Evolutionary conservation across 2,113 vertebrate species (phyloP), one percentile per base, ranked within the genome.

Genomic region (Heliornis fulica): DNA sequence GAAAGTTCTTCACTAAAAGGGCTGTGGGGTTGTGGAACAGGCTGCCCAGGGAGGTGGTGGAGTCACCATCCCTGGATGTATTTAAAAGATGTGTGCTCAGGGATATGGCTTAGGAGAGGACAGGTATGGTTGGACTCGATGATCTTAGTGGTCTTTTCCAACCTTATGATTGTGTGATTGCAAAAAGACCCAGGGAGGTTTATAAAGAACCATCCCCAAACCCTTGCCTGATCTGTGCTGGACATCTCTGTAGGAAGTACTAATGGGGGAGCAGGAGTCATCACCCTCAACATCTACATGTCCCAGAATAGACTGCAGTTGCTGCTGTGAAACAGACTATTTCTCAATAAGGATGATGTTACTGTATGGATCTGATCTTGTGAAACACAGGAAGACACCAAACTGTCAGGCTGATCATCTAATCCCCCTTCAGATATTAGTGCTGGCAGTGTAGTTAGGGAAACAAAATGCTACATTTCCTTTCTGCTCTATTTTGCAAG

Each of bases 221-320:
- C n/a, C 15, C 34, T n/a, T 23, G 7, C 4, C 14, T 29, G 26
- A n/a, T 43, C 74, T 54, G 5, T 56, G 48, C 40, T 60, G 71
- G 63, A 31, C 15, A 56, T 72, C 32, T 59, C 10, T 20, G 14
- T 18, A 71, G 60, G 65, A 81, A 13, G 9, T 20, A 23, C 25
- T 50, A 59, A 21, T 0, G 3, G n/a, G 13, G 40, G 19, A 94
- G 40, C 5, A 69, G 23, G 90, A 83, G 14, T 43, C 7, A 72
- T 38, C 53, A 80, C 19, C 11, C 32, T 81, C 31, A 74, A 9
- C 28, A 74, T 66, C 41, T 63, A 36, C 0, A 0, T 31, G 12
- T 60, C 18, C 26, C 23, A 77, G 72, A 43, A 61, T 1, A 38
- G 10, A 66, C 4, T 46, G 8, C 21, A 59, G 17, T 31, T 89